Percentiles rank a stretch among this genome's conserved stretches.
These are phyloP conservation scores for Danio tinwini DNA, from an alignment of 2,797 vertebrate genomes.

Conservation along the genomic window DNA sequence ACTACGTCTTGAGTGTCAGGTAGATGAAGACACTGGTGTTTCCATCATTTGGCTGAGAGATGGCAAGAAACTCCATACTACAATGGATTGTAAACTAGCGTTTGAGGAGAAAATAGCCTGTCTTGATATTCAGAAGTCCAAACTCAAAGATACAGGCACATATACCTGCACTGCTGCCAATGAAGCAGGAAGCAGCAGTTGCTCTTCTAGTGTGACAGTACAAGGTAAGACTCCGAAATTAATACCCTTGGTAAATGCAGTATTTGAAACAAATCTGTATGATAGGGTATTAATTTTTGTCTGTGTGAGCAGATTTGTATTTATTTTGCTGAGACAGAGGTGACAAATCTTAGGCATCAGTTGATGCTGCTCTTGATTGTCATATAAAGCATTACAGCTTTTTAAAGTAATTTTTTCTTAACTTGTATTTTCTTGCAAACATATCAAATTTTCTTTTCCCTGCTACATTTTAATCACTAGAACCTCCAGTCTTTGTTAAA, in stretches of 20 bases:
- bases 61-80: constrained; percentile 91
- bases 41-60: constrained; percentile 90
- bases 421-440: constrained; percentile 51
- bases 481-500: constrained; percentile 93
- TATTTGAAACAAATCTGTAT: constrained; percentile 49
- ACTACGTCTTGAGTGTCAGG: constrained; percentile 91
- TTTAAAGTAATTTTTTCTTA: constrained; percentile 15
- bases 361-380: constrained; percentile 25
- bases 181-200: constrained; percentile 92
- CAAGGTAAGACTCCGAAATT: constrained; percentile 89
- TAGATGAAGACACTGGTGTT: constrained; percentile 96
- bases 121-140: constrained; percentile 94
- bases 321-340: constrained; percentile 43
- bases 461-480: constrained; percentile 75
- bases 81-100: constrained; percentile 92
- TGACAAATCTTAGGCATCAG: constrained; percentile 33
- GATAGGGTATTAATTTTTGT: constrained; percentile 52
- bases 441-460: constrained; percentile 50
- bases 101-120: constrained; percentile 97
- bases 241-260: constrained; percentile 41
- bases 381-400: constrained; percentile 30
- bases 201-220: constrained; percentile 84
- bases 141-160: constrained; percentile 93
- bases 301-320: constrained; percentile 39
- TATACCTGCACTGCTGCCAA: constrained; percentile 93